Evolutionary conservation across 2,888 invertebrate species (phyloP).

Genomic region (Mamestra brassicae): DNA sequence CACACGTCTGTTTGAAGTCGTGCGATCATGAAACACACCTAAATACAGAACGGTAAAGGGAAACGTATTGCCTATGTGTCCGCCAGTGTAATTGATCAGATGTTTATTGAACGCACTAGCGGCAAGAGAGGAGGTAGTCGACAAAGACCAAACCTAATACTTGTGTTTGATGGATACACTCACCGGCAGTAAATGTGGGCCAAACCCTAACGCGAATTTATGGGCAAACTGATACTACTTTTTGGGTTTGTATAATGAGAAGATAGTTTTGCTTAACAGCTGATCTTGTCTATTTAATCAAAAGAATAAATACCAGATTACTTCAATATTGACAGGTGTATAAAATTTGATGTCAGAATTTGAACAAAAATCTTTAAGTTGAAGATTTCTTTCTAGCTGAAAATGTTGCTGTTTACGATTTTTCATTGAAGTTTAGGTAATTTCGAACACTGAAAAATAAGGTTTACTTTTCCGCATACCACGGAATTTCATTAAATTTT

Average conservation of each 20-base stretch:
- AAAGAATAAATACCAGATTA: too few species aligned
- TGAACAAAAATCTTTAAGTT: too few species aligned
- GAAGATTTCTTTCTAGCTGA: too few species aligned
- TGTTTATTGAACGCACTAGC: conserved; percentile 59
- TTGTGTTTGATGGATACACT: not conserved
- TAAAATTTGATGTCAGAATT: too few species aligned
- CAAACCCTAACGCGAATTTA: not conserved
- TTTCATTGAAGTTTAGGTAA: not conserved
- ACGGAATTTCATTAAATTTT: not conserved
- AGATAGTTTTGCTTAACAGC: too few species aligned
- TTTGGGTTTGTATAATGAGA: not conserved
- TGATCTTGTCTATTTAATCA: too few species aligned
- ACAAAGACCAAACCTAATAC: not conserved
- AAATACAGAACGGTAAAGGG: conserved; percentile 22
- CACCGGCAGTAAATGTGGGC: not conserved
- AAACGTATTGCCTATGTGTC: conserved; percentile 43
- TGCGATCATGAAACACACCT: conserved; percentile 23
- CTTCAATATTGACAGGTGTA: too few species aligned
- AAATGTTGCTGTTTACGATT: not conserved
- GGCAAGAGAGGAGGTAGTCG: conserved; percentile 9
- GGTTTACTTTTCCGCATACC: too few species aligned
- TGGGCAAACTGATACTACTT: not conserved
- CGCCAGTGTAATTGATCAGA: conserved; percentile 59
- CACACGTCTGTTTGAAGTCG: conserved; percentile 10
- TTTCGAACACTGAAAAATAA: too few species aligned